Percentiles rank a stretch among this genome's conserved stretches.
Evolutionary conservation across 2,113 vertebrate genomes (phyloP).

Genomic region (Oplegnathus fasciatus): DNA sequence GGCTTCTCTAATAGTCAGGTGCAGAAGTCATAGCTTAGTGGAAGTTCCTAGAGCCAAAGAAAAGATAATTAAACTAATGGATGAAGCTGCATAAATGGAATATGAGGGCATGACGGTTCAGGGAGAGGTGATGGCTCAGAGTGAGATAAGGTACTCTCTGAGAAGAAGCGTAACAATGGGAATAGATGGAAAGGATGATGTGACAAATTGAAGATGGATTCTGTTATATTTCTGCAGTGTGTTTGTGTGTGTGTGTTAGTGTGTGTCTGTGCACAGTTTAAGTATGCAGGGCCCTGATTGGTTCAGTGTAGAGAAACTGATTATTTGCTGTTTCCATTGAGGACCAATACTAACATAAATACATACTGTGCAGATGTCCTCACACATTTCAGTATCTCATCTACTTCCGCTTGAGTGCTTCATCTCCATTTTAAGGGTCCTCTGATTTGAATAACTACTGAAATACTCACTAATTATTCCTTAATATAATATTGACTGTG

Average conservation of each 20-base stretch:
- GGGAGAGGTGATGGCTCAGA: constrained; percentile 56
- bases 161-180: constrained; percentile 50
- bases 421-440: constrained; percentile 50
- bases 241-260: background rate
- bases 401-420: constrained; percentile 39
- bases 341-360: constrained; percentile 44
- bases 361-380: constrained; percentile 48
- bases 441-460: constrained; percentile 31
- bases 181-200: constrained; percentile 48
- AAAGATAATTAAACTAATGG: constrained; percentile 72
- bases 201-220: constrained; percentile 45
- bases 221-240: constrained; percentile 1
- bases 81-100: constrained; percentile 59
- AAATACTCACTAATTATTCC: constrained; percentile 62
- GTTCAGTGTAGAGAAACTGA: constrained; percentile 15
- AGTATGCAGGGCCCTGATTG: background rate
- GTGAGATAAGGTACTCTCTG: constrained; percentile 44
- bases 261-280: background rate
- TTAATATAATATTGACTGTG: constrained; percentile 50
- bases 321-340: constrained; percentile 29
- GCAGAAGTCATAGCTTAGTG: constrained; percentile 44
- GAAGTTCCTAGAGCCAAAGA: constrained; percentile 55
- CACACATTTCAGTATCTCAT: constrained; percentile 41
- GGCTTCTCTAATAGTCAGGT: constrained; percentile 48
- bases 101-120: constrained; percentile 38